Evolutionary conservation across 1,140 invertebrate genomes (phyloP).

Genomic region (Arion vulgaris): DNA sequence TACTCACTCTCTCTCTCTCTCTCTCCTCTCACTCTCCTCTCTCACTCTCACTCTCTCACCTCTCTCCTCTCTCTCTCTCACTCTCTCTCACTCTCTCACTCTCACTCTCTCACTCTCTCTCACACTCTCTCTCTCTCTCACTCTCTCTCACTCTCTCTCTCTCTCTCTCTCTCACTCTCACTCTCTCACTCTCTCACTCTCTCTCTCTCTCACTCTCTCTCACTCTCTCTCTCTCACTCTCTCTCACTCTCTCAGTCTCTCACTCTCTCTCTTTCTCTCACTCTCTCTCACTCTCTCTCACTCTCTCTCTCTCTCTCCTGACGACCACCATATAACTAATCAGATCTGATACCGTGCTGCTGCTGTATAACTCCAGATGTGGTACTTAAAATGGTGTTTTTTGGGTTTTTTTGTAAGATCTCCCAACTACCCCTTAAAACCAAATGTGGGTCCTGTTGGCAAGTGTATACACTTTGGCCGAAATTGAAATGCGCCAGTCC

Average conservation of each 20-base stretch:
- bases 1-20: background rate
- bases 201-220: background rate
- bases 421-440: too few relatives aligned
- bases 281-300: conserved; percentile 1
- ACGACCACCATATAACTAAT: too few relatives aligned
- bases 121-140: background rate
- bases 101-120: background rate
- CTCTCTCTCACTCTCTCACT: conserved; percentile 17
- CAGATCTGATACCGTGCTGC: too few relatives aligned
- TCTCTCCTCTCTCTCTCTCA: too few relatives aligned
- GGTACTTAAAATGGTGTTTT: too few relatives aligned
- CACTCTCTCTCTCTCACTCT: conserved; percentile 23
- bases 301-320: background rate
- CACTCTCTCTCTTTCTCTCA: background rate
- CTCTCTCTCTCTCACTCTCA: background rate
- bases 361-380: too few relatives aligned
- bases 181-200: background rate
- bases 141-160: conserved; percentile 14
- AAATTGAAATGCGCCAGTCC: too few relatives aligned
- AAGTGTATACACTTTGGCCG: too few relatives aligned
- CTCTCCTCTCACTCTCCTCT: too few relatives aligned
- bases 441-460: too few relatives aligned
- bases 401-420: too few relatives aligned
- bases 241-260: conserved; percentile 8
- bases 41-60: too few relatives aligned